These are phyloP conservation scores for Acrobasis repandana DNA, from an alignment of 2,888 invertebrate genomes.

Conservation along the genomic window DNA sequence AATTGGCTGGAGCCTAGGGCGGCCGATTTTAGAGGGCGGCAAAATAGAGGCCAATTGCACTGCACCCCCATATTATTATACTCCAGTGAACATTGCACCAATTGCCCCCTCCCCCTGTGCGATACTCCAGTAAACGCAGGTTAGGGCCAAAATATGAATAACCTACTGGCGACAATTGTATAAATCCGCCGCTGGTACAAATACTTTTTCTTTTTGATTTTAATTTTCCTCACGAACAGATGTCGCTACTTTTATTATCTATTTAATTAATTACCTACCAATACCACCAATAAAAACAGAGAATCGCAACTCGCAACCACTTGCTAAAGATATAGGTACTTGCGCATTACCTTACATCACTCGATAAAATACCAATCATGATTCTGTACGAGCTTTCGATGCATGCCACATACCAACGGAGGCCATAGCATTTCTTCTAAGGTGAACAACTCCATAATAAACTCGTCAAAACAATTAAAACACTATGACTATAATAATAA, in stretches of 20 bases:
- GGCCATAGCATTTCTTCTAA: constrained; percentile 70
- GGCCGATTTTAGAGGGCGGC: too few species aligned
- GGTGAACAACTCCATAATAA: constrained; percentile 57
- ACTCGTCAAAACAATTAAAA: constrained; percentile 33
- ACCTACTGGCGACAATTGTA: too few species aligned
- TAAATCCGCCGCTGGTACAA: too few species aligned
- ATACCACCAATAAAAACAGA: too few species aligned
- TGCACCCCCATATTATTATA: too few species aligned
- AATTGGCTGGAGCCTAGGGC: too few species aligned
- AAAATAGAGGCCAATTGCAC: too few species aligned
- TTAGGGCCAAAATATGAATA: too few species aligned
- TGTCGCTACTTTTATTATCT: neutral
- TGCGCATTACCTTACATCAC: constrained; percentile 12
- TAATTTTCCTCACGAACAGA: neutral
- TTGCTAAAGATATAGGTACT: neutral
- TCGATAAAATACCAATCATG: constrained; percentile 42
- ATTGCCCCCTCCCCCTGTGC: too few species aligned
- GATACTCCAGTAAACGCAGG: too few species aligned
- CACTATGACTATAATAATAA: constrained; percentile 32
- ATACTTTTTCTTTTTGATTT: neutral
- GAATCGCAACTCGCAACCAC: constrained; percentile 5
- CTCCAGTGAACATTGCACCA: too few species aligned
- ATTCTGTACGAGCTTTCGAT: constrained; percentile 50
- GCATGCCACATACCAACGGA: constrained; percentile 61
- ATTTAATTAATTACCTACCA: neutral